Conservation (phyloP, 2,797 vertebrate species). For the Rhinoraja longicauda region DNA sequence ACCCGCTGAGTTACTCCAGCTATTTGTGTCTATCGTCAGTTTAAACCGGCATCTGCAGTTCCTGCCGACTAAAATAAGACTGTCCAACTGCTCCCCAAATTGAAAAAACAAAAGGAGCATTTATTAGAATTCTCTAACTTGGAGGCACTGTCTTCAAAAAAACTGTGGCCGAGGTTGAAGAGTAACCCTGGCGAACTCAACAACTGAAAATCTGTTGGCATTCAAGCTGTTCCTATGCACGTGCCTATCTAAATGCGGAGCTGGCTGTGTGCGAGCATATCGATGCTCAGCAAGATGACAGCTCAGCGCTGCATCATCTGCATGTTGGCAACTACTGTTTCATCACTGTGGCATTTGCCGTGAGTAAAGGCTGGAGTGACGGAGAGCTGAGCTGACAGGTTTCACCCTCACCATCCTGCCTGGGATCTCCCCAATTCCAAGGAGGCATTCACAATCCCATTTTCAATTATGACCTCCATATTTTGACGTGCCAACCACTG, state of each 20-base stretch:
- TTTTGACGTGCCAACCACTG: background rate
- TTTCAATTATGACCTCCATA: background rate
- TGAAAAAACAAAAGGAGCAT: too few relatives aligned
- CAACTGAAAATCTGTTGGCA: background rate
- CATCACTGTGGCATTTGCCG: constrained; percentile 31
- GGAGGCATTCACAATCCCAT: background rate
- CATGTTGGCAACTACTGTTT: constrained; percentile 6
- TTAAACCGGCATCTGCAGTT: too few relatives aligned
- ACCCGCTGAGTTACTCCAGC: too few relatives aligned
- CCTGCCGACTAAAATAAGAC: background rate
- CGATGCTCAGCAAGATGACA: constrained; percentile 43
- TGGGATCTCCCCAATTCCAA: background rate
- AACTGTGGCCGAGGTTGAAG: constrained; percentile 13
- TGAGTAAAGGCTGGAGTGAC: background rate
- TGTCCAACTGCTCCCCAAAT: background rate
- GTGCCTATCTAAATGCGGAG: background rate
- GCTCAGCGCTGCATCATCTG: background rate
- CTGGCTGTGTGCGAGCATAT: constrained; percentile 38
- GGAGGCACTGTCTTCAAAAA: background rate
- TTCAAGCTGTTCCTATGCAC: background rate
- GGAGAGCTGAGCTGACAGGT: constrained; percentile 29
- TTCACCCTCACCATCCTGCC: background rate
- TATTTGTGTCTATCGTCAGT: too few relatives aligned
- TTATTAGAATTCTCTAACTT: background rate
- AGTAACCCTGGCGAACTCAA: background rate